Evolutionary conservation across 1,140 invertebrate species (phyloP).

Genomic region (Prorops nasuta): DNA sequence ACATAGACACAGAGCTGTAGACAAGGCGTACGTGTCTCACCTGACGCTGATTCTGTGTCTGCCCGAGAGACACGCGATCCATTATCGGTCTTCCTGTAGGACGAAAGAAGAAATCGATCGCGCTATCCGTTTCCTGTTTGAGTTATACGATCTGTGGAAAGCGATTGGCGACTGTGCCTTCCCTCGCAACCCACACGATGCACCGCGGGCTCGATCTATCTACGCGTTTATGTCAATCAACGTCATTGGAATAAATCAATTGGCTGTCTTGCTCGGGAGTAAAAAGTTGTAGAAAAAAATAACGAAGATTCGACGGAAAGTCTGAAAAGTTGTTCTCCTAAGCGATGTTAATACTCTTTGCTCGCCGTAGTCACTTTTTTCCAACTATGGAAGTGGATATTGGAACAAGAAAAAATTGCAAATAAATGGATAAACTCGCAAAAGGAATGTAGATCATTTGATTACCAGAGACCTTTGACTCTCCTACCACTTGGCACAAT

Average conservation of each 20-base stretch:
- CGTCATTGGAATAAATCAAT: conserved; percentile 11
- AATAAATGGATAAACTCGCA: too few species aligned
- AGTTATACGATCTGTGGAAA: conserved; percentile 12
- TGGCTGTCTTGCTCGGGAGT: conserved; percentile 3
- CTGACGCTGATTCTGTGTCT: too few species aligned
- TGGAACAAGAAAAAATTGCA: too few species aligned
- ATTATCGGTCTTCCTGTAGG: neutral
- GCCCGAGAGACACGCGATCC: neutral
- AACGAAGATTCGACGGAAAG: too few species aligned
- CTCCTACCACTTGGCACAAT: too few species aligned
- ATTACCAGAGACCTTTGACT: too few species aligned
- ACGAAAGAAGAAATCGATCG: conserved; percentile 20
- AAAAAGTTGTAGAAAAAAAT: neutral
- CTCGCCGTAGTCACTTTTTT: too few species aligned
- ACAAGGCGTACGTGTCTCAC: too few species aligned
- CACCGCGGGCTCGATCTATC: conserved; percentile 4
- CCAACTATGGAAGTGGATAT: too few species aligned
- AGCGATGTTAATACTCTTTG: too few species aligned
- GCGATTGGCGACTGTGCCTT: neutral
- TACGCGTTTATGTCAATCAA: conserved; percentile 1
- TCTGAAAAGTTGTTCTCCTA: too few species aligned
- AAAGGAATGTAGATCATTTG: too few species aligned
- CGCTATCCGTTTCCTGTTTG: conserved; percentile 7
- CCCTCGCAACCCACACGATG: neutral
- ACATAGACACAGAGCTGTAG: neutral